Conservation (phyloP, 2,797 vertebrate species). For the Rhodeus uyekii region DNA sequence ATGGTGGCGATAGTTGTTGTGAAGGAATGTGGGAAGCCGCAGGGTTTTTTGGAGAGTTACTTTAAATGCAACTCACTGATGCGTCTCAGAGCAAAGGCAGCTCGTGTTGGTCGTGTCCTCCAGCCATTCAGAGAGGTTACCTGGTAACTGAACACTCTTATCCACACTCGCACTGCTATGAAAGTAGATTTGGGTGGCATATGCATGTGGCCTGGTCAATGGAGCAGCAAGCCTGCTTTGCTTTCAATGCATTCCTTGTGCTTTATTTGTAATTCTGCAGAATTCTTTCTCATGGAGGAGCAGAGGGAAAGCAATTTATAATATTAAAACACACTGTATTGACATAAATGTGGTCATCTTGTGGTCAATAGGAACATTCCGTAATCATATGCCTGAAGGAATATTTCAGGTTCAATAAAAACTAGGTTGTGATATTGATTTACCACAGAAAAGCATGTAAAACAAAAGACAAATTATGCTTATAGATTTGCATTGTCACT, state of each 20-base stretch:
- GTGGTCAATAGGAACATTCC: neutral
- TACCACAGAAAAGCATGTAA: neutral
- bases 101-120: neutral
- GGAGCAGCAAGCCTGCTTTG: neutral
- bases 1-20: neutral
- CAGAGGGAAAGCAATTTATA: neutral
- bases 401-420: neutral
- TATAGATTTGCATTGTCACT: neutral
- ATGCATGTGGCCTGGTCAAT: neutral
- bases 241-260: neutral
- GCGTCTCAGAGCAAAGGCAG: constrained; percentile 1
- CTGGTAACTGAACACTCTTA: constrained; percentile 5
- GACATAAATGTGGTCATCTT: neutral
- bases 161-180: neutral
- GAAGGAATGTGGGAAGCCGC: constrained; percentile 13
- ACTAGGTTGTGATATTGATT: neutral
- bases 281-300: neutral
- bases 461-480: neutral
- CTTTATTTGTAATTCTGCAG: neutral
- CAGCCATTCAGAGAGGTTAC: constrained; percentile 5
- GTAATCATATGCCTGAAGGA: neutral
- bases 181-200: neutral
- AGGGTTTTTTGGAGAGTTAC: constrained; percentile 6
- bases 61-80: constrained; percentile 13
- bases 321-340: neutral